These are phyloP conservation scores for Drosophila buzzatii DNA, from an alignment of 2,888 invertebrate species.

Conservation along the genomic window DNA sequence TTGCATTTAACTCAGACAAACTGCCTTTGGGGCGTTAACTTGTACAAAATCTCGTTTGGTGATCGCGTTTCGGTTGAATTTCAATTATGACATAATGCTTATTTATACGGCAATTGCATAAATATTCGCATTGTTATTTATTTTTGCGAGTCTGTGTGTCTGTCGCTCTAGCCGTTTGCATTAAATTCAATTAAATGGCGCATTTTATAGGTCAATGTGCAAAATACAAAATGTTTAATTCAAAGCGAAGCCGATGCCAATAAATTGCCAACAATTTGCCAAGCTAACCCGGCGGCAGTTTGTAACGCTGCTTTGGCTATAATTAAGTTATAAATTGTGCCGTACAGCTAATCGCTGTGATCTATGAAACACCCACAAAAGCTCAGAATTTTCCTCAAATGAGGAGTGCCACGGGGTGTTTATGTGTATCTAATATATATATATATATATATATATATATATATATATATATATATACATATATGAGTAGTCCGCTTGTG, in stretches of 20 bases:
- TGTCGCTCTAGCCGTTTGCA: constrained; percentile 17
- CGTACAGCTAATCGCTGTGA: constrained; percentile 58
- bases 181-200: constrained; percentile 59
- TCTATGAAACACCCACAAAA: constrained; percentile 68
- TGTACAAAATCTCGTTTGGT: constrained; percentile 29
- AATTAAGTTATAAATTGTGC: constrained; percentile 78
- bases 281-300: constrained; percentile 52
- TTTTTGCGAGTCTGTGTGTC: constrained; percentile 15
- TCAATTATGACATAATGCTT: constrained; percentile 71
- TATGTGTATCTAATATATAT: background rate
- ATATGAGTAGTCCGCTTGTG: constrained; percentile 24
- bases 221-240: constrained; percentile 40
- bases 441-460: background rate
- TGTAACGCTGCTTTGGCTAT: constrained; percentile 68
- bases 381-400: background rate
- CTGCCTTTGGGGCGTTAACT: constrained; percentile 8
- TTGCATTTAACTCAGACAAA: constrained; percentile 18
- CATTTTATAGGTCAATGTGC: constrained; percentile 68
- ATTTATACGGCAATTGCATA: constrained; percentile 50
- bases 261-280: constrained; percentile 65
- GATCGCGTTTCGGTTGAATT: constrained; percentile 20
- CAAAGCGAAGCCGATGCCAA: constrained; percentile 47
- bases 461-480: background rate
- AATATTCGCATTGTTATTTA: constrained; percentile 32
- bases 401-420: constrained; percentile 1